phyloP scores from a whole-genome alignment of 2,797 vertebrate genomes.

The Clarias pachynema region DNA sequence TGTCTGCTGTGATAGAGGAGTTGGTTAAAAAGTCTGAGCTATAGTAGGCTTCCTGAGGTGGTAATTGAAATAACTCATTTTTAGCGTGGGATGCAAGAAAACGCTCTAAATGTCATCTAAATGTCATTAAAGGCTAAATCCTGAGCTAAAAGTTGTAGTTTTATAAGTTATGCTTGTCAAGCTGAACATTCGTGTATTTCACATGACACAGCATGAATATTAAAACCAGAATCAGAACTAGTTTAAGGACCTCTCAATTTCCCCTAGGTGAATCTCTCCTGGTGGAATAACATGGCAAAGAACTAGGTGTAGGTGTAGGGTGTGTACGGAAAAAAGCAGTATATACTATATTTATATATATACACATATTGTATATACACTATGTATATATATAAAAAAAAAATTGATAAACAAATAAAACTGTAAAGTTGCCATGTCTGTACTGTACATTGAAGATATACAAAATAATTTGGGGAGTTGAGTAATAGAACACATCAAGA shows the following conservation, averaged over 20 bases:
- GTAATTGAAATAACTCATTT: slow-evolving; percentile 11
- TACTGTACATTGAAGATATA: too few species aligned
- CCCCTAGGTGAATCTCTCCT: background rate
- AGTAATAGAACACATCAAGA: too few species aligned
- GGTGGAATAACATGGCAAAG: background rate
- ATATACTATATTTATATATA: too few species aligned
- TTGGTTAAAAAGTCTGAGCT: background rate
- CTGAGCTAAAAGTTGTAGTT: background rate
- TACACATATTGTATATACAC: too few species aligned
- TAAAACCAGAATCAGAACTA: background rate
- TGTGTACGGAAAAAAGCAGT: background rate
- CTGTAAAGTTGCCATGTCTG: too few species aligned
- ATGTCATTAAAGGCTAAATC: slow-evolving; percentile 31
- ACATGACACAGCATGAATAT: slow-evolving; percentile 1
- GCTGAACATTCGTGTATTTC: background rate
- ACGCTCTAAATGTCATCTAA: slow-evolving; percentile 29
- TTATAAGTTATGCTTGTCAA: slow-evolving; percentile 13
- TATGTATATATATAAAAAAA: too few species aligned
- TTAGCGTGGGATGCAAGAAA: background rate
- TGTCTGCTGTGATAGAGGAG: background rate
- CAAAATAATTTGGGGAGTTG: too few species aligned
- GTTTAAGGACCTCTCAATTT: background rate
- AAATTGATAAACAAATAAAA: too few species aligned
- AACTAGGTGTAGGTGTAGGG: background rate
- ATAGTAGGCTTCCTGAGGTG: background rate